These are phyloP conservation scores for Batillaria attramentaria DNA, from an alignment of 1,140 invertebrate species.

Conservation along the genomic window DNA sequence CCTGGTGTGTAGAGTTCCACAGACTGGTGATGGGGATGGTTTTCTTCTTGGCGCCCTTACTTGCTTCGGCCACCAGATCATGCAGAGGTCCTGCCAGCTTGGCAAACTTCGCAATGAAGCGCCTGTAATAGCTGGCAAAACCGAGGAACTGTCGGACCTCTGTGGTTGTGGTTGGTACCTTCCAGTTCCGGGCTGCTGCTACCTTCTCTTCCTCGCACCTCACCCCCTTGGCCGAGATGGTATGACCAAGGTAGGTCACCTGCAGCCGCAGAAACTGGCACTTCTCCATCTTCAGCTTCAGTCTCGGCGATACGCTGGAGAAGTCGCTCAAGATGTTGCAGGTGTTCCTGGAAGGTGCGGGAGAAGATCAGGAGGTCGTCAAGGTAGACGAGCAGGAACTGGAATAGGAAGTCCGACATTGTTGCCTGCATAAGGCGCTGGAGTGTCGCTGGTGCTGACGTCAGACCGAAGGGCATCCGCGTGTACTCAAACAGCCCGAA, in stretches of 20 bases:
- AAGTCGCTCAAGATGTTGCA: constrained; percentile 44
- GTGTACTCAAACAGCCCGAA: constrained; percentile 39
- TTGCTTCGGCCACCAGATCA: not conserved
- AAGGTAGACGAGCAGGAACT: constrained; percentile 45
- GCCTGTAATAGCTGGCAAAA: constrained; percentile 68
- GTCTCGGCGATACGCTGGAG: constrained; percentile 43
- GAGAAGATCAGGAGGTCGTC: constrained; percentile 52
- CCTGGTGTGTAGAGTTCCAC: not conserved
- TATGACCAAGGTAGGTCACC: constrained; percentile 48
- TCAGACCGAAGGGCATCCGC: constrained; percentile 45
- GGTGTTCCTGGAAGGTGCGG: constrained; percentile 28
- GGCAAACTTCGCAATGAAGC: constrained; percentile 66
- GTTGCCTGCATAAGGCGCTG: not conserved
- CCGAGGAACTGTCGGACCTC: constrained; percentile 72
- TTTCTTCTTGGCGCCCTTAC: not conserved
- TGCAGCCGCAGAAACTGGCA: constrained; percentile 39
- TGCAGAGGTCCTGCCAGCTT: constrained; percentile 62
- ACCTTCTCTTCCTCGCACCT: constrained; percentile 69
- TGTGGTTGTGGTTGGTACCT: constrained; percentile 55
- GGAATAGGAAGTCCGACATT: constrained; percentile 38
- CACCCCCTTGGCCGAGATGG: constrained; percentile 50
- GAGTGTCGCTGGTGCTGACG: constrained; percentile 28
- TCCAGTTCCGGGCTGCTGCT: constrained; percentile 59
- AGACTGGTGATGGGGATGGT: not conserved
- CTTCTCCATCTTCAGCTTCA: constrained; percentile 43